Evolutionary conservation across 2,888 invertebrate genomes (phyloP).

Genomic region (Drosophila hamatofila): DNA sequence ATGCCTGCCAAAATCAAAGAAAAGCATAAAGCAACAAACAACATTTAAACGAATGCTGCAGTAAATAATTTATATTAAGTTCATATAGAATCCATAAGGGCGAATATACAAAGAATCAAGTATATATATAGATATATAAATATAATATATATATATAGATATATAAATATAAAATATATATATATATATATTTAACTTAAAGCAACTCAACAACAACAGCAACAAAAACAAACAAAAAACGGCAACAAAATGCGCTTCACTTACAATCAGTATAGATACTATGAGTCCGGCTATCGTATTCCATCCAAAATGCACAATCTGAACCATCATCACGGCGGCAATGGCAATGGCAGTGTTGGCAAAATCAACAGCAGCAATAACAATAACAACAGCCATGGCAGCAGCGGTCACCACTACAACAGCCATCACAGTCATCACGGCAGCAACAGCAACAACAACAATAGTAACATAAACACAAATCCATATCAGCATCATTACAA

Average conservation of each 20-base stretch:
- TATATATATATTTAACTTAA: constrained; percentile 8
- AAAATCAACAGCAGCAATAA: constrained; percentile 49
- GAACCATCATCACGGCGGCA: constrained; percentile 56
- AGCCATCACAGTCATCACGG: constrained; percentile 30
- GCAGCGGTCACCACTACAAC: constrained; percentile 30
- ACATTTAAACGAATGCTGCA: constrained; percentile 22
- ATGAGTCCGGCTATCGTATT: constrained; percentile 84
- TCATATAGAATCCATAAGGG: constrained; percentile 11
- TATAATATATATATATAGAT: constrained; percentile 7
- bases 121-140: constrained; percentile 3
- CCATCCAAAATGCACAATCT: constrained; percentile 83
- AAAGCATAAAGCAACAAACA: constrained; percentile 7
- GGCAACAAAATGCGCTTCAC: constrained; percentile 83
- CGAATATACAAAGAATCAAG: constrained; percentile 16
- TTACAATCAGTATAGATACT: constrained; percentile 85
- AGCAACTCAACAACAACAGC: neutral
- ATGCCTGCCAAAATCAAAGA: constrained; percentile 2
- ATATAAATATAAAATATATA: constrained; percentile 13
- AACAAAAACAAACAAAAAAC: constrained; percentile 9
- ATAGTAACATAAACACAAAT: constrained; percentile 56
- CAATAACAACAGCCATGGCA: constrained; percentile 28
- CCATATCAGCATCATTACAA: constrained; percentile 80
- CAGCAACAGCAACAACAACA: constrained; percentile 37
- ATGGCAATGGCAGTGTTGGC: constrained; percentile 31
- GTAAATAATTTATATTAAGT: constrained; percentile 22